A percentile compares a stretch with the other conserved stretches of the same genome.
These are phyloP conservation scores for Tragelaphus scriptus DNA, from an alignment of 2,113 vertebrate genomes.

Conservation along the genomic window DNA sequence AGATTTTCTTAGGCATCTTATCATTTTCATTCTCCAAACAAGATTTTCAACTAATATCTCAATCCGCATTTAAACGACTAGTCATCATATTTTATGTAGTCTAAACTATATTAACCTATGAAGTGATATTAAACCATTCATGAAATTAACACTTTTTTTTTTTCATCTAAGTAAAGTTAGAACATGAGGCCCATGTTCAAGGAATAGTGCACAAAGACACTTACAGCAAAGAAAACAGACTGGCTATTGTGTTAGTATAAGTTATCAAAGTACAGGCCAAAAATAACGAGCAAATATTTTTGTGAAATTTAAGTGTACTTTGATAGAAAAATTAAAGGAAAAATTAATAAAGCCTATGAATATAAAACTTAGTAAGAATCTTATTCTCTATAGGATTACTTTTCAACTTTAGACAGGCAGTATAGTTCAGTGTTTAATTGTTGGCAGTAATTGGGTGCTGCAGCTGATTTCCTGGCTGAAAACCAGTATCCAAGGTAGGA, in stretches of 20 bases:
- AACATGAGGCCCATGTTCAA: slow-evolving; percentile 34
- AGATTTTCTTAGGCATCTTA: background rate
- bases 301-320: slow-evolving; percentile 49
- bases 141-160: slow-evolving; percentile 63
- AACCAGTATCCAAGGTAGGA: background rate
- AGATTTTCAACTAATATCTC: slow-evolving; percentile 12
- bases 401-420: background rate
- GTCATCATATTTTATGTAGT: background rate
- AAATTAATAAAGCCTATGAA: slow-evolving; percentile 34
- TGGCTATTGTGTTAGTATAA: slow-evolving; percentile 45
- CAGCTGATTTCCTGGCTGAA: background rate
- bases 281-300: slow-evolving; percentile 57
- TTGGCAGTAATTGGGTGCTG: slow-evolving; percentile 11
- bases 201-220: slow-evolving; percentile 63
- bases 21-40: background rate
- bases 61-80: background rate
- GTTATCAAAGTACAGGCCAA: slow-evolving; percentile 38
- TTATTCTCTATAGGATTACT: slow-evolving; percentile 2
- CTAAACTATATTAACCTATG: slow-evolving; percentile 1
- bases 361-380: slow-evolving; percentile 42
- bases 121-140: slow-evolving; percentile 17
- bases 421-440: slow-evolving; percentile 22
- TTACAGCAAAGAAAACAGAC: slow-evolving; percentile 62
- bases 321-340: slow-evolving; percentile 49
- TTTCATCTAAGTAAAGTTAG: slow-evolving; percentile 42